phyloP scores from a whole-genome alignment of 1,140 invertebrate genomes.

The Limonius californicus region DNA sequence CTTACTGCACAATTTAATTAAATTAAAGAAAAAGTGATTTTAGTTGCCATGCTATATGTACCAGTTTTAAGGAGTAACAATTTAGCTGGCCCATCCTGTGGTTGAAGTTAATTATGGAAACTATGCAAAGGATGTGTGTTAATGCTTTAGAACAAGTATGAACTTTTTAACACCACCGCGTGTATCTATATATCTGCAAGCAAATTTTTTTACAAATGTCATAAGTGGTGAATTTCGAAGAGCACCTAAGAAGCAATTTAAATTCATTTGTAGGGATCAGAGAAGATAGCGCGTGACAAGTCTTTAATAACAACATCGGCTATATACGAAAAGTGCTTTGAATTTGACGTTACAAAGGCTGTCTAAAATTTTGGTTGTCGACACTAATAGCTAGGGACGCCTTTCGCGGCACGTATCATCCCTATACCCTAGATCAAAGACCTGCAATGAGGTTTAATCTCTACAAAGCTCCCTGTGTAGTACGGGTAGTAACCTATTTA shows the following conservation, averaged over 20 bases:
- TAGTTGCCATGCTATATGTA: too few species aligned
- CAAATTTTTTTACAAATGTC: too few species aligned
- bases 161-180: too few species aligned
- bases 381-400: constrained; percentile 12
- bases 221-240: neutral
- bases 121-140: too few species aligned
- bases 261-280: neutral
- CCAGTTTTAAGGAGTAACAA: too few species aligned
- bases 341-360: constrained; percentile 3
- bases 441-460: constrained; percentile 12
- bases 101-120: neutral
- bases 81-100: too few species aligned
- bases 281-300: neutral
- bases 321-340: neutral
- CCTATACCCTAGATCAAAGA: constrained; percentile 8
- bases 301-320: neutral
- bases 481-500: constrained; percentile 4
- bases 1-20: too few species aligned
- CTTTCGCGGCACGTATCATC: neutral
- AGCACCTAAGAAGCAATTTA: neutral
- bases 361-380: constrained; percentile 4
- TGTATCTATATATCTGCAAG: too few species aligned
- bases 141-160: too few species aligned
- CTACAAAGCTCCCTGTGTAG: constrained; percentile 3
- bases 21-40: too few species aligned